These are phyloP conservation scores for Chiloscyllium punctatum DNA, from an alignment of 2,797 vertebrate species.

Conservation along the genomic window DNA sequence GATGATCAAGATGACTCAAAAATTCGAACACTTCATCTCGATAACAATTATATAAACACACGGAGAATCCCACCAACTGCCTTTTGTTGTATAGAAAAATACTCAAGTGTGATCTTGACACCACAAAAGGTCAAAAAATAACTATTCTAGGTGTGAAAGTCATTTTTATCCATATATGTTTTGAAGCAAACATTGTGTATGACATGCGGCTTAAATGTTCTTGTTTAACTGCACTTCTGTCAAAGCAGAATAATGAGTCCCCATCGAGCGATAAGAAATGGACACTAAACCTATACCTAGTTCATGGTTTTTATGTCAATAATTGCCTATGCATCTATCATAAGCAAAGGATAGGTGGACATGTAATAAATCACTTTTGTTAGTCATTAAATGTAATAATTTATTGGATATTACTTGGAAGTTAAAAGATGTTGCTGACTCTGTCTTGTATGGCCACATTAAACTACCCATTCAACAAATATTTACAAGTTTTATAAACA, in stretches of 20 bases:
- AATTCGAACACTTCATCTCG: conserved; percentile 80
- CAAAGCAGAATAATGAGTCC: neutral
- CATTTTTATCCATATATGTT: neutral
- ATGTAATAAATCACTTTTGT: neutral
- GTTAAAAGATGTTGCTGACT: neutral
- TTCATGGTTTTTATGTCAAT: neutral
- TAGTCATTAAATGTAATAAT: neutral
- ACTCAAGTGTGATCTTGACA: conserved; percentile 79
- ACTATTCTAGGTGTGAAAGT: neutral
- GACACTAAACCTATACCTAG: conserved; percentile 15
- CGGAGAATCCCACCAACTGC: conserved; percentile 70
- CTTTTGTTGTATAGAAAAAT: conserved; percentile 83
- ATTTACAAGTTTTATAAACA: neutral
- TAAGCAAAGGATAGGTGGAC: no score
- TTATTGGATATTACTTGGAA: neutral
- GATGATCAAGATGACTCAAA: conserved; percentile 65
- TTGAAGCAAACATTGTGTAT: neutral
- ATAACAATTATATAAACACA: conserved; percentile 82
- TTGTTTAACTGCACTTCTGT: neutral
- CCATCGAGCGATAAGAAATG: neutral
- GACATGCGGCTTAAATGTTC: neutral
- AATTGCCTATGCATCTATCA: neutral
- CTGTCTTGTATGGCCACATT: neutral
- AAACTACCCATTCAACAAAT: neutral
- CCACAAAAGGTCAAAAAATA: conserved; percentile 73